These are phyloP conservation scores for Myoxocephalus aenaeus DNA, from an alignment of 2,797 vertebrate species.

Conservation along the genomic window DNA sequence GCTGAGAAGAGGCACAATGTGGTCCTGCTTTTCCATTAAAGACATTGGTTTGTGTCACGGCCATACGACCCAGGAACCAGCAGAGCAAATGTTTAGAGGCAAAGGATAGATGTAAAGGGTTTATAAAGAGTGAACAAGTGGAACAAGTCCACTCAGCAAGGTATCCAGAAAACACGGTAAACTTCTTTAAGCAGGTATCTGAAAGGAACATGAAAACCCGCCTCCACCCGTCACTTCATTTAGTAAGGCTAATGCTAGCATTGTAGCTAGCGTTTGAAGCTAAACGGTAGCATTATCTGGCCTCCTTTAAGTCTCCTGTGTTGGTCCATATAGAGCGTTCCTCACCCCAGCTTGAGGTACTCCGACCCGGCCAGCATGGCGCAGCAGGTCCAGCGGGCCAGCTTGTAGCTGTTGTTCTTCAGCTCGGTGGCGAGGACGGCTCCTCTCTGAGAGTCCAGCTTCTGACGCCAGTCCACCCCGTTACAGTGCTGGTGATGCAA, in stretches of 20 bases:
- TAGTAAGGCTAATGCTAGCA: too few species aligned
- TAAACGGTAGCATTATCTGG: not conserved
- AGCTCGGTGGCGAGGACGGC: conserved; percentile 98
- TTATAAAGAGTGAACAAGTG: too few species aligned
- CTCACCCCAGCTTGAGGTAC: conserved; percentile 92
- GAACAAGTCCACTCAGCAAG: too few species aligned
- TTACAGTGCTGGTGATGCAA: conserved; percentile 89
- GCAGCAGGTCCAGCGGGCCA: conserved; percentile 98
- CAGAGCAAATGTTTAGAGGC: too few species aligned
- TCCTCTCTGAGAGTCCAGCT: conserved; percentile 97
- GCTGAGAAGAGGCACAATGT: not conserved
- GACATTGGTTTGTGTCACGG: not conserved
- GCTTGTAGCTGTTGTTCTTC: conserved; percentile 99
- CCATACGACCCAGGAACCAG: not conserved
- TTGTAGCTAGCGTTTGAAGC: not conserved
- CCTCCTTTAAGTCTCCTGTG: not conserved
- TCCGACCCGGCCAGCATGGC: conserved; percentile 96
- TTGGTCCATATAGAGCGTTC: not conserved
- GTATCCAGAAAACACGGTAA: too few species aligned
- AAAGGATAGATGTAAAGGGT: too few species aligned
- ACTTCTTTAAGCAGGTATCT: too few species aligned
- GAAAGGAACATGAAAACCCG: too few species aligned
- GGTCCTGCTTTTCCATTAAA: not conserved
- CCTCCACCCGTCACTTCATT: too few species aligned
- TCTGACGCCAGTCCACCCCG: conserved; percentile 99